Evolutionary conservation across 1,140 invertebrate species (phyloP).

Genomic region (Drosophila sechellia): DNA sequence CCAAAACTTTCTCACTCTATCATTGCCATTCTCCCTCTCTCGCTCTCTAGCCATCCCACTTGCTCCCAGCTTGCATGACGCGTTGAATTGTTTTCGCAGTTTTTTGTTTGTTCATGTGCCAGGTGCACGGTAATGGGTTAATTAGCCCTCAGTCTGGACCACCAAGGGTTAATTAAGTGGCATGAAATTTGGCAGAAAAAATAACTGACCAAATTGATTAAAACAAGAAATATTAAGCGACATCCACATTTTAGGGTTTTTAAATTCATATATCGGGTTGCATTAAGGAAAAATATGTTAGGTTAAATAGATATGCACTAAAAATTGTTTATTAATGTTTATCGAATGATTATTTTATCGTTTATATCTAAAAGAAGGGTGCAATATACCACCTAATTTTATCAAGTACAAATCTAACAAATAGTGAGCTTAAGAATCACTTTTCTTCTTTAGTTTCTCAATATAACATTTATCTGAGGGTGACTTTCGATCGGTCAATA

Average conservation of each 20-base stretch:
- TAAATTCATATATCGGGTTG: too few relatives aligned
- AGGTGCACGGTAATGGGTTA: slow-evolving; percentile 71
- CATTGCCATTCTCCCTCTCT: slow-evolving; percentile 18
- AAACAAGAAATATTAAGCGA: slow-evolving; percentile 25
- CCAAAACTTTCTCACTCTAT: slow-evolving; percentile 43
- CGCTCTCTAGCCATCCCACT: slow-evolving; percentile 1
- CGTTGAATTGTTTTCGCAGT: slow-evolving; percentile 47
- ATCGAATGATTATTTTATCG: too few relatives aligned
- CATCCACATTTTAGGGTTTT: too few relatives aligned
- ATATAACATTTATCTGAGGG: slow-evolving; percentile 1
- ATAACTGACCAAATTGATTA: slow-evolving; percentile 54
- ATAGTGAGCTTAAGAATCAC: background rate
- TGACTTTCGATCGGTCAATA: slow-evolving; percentile 45
- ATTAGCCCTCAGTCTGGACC: slow-evolving; percentile 48
- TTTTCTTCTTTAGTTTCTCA: background rate
- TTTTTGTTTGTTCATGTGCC: slow-evolving; percentile 43
- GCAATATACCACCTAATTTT: too few relatives aligned
- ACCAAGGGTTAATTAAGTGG: slow-evolving; percentile 68
- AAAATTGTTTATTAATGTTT: too few relatives aligned
- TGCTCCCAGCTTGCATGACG: slow-evolving; percentile 53
- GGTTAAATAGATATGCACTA: too few relatives aligned
- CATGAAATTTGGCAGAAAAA: slow-evolving; percentile 51
- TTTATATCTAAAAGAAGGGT: too few relatives aligned
- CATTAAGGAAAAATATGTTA: too few relatives aligned
- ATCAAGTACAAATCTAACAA: too few relatives aligned